These are phyloP conservation scores for Steinernema scapterisci DNA, from an alignment of 2,888 invertebrate species.

Conservation along the genomic window DNA sequence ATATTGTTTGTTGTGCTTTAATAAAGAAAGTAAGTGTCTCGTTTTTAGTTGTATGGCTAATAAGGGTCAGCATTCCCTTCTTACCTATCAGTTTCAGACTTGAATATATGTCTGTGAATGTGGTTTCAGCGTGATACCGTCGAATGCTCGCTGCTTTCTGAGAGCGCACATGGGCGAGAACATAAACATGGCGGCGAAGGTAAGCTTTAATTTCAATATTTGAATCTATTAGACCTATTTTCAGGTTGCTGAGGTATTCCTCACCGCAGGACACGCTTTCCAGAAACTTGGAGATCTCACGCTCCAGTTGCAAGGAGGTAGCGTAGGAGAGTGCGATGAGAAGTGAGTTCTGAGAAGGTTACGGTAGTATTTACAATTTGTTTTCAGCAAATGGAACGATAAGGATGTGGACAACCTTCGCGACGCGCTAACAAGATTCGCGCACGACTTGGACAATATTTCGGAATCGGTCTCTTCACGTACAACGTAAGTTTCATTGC, in stretches of 20 bases:
- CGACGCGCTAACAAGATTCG: constrained; percentile 57
- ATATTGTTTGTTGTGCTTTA: background rate
- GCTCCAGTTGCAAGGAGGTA: constrained; percentile 44
- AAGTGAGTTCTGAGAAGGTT: constrained; percentile 35
- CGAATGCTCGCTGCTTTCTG: too few species aligned
- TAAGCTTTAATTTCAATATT: background rate
- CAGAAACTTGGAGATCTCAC: constrained; percentile 63
- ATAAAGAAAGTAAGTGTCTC: constrained; percentile 14
- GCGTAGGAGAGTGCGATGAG: constrained; percentile 43
- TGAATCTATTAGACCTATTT: background rate
- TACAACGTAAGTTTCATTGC: constrained; percentile 48
- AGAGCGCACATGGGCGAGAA: background rate
- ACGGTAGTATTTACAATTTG: background rate
- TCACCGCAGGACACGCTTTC: constrained; percentile 63
- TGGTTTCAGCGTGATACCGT: background rate
- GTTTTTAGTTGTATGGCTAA: constrained; percentile 9
- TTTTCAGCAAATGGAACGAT: constrained; percentile 58
- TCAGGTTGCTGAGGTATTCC: constrained; percentile 57
- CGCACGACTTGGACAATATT: constrained; percentile 62
- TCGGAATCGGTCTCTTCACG: constrained; percentile 52
- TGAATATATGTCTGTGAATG: background rate
- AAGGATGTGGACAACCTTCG: constrained; percentile 56
- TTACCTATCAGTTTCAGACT: background rate
- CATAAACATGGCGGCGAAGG: constrained; percentile 21
- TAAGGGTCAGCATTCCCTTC: background rate